Base-by-base conservation (phyloP, 2,113 vertebrate species). In the Polyodon spathula region DNA sequence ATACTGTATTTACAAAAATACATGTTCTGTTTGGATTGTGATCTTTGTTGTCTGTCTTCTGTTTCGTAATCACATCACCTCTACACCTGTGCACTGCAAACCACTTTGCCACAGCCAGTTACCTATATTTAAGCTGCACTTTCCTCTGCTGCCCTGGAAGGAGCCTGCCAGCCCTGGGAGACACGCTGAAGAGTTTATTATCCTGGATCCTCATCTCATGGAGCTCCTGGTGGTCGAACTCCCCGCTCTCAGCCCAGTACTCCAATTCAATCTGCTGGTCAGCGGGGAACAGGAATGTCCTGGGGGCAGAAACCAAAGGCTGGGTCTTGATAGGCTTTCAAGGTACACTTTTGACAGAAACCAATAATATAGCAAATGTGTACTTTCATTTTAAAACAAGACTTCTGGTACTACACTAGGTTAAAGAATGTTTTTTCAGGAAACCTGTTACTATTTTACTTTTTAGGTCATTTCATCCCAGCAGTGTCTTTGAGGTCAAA, bases 261-360 rank as follows among this genome's bases (percentile, higher is more conserved):
- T 94, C 92, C 72, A 92, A 8, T 40, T 93, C 81, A 1, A 93
- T 84, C 69, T 89, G 84, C 75, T 94, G 93, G 74, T 97, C 92
- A 58, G 84, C 84, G 37, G 95, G 93, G 71, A 94, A 93, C 72
- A 97, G 74, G 74, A 98, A 93, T 27, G 78, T 69, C 93, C 93
- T 95, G 55, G 54, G 64, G 37, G 41, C 53, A 6, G 7, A 39
- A 60, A 57, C 15, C 17, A 46, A 37, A 44, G 62, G 4, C 39
- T 8, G 37, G 63, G 55, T 17, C 27, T 27, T 27, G 3, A 27
- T 27, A 27, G 27, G 27, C 27, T 27, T 27, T 27, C 27, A 8
- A 9, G 54, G 40, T 11, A 15, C 27, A 40, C 7, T 38, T 4
- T 6, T 55, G 11, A 58, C 14, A n/a, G 41, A 11, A 27, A 6